These are phyloP conservation scores for Leptura quadrifasciata DNA, from an alignment of 2,888 invertebrate genomes.

Conservation along the genomic window DNA sequence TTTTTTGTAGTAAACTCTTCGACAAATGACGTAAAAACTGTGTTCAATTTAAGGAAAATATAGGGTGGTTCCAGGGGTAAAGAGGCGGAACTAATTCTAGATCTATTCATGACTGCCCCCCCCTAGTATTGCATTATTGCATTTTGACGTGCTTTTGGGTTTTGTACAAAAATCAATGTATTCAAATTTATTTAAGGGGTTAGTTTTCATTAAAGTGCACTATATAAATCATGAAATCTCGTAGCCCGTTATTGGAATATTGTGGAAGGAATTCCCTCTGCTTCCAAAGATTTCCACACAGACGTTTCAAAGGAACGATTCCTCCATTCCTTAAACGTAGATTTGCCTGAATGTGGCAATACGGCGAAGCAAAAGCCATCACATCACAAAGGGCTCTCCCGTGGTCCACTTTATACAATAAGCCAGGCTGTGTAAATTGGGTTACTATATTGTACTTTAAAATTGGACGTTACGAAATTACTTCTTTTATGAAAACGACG, in stretches of 20 bases:
- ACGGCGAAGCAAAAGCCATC: background rate
- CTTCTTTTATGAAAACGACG: constrained; percentile 45
- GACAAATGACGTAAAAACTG: too few species aligned
- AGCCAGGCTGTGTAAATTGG: constrained; percentile 29
- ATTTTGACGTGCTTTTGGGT: too few species aligned
- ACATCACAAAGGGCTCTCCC: constrained; percentile 21
- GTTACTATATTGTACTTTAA: constrained; percentile 36
- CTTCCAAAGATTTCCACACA: background rate
- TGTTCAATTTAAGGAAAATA: too few species aligned
- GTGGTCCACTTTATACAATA: constrained; percentile 18
- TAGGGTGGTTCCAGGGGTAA: too few species aligned
- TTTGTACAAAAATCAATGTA: too few species aligned
- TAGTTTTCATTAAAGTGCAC: too few species aligned
- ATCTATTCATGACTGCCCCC: too few species aligned
- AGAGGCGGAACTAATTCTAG: too few species aligned
- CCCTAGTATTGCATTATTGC: too few species aligned
- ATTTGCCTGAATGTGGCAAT: background rate
- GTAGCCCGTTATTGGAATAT: background rate
- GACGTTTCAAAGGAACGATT: background rate
- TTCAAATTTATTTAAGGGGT: too few species aligned
- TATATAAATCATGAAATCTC: background rate
- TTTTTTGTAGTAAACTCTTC: too few species aligned
- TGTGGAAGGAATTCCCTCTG: background rate
- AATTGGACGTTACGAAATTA: constrained; percentile 41
- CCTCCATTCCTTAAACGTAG: background rate